Evolutionary conservation across 2,888 invertebrate species (phyloP), one percentile per base, ranked within the genome.

Genomic region (Boloria selene): DNA sequence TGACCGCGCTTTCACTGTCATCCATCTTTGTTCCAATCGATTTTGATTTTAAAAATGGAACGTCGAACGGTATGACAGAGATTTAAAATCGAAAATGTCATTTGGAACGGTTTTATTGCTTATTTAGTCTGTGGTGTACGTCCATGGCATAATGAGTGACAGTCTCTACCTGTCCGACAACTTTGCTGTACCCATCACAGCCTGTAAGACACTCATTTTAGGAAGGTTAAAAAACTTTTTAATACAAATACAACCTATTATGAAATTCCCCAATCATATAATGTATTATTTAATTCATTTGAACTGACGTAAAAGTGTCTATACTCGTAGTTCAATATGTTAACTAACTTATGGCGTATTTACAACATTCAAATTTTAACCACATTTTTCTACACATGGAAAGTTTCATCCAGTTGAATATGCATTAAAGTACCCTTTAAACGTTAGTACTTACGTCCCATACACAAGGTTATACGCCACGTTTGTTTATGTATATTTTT

Each of bases 1-100:
- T 91, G 91, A 90, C 91, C 90, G 90, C 85, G 87, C 91, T 91
- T 91, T 91, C 91, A 85, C 91, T 86, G 85, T 74, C 84, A 82
- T 79, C 87, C 85, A 89, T 90, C 85, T 89, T 88, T 73, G 74
- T 72, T 75, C 74, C 71, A 72, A 74, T 75, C 73, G 75, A 73
- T 77, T 85, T 87, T 85, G 82, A 85, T 85, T 87, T 84, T 81
- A 82, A 87, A 88, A 84, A 84, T 83, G 79, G 84, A 86, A 84
- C 84, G 81, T 75, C 75, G 78, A 81, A 80, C 79, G 74, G 73
- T 74, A 74, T 74, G 70, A 70, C 65, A 68, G 66, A 66, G 72
- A 70, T 73, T 70, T 64, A 67, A 67, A 72, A 69, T 70, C 71
- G 70, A 70, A 65, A 61, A 66, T 69, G 70, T 66, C 65, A 61